phyloP scores from a whole-genome alignment of 2,888 invertebrate species.

The Oxyteleia sp. region DNA sequence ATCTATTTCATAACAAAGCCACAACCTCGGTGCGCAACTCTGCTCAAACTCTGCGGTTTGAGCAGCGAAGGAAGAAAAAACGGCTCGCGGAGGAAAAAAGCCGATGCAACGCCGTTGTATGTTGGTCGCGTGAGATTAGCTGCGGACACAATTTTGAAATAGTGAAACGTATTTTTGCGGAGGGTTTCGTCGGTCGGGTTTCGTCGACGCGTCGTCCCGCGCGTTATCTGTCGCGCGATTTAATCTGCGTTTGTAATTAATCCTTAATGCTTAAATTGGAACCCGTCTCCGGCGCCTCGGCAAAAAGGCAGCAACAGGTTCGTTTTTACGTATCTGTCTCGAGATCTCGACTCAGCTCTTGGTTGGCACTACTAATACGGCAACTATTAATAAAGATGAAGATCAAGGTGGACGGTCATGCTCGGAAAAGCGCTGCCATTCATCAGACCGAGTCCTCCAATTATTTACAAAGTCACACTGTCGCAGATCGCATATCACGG shows the following conservation, averaged over 20 bases:
- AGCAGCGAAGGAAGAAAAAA: constrained; percentile 46
- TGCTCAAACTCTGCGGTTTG: constrained; percentile 78
- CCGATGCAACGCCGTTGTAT: constrained; percentile 35
- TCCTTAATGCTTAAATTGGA: constrained; percentile 71
- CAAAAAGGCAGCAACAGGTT: constrained; percentile 70
- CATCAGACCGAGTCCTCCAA: constrained; percentile 72
- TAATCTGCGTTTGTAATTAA: constrained; percentile 70
- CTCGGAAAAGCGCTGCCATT: constrained; percentile 73
- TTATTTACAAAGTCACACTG: constrained; percentile 68
- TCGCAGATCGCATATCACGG: constrained; percentile 65
- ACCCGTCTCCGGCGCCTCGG: constrained; percentile 59
- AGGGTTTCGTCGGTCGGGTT: too few relatives aligned
- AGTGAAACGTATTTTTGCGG: constrained; percentile 37
- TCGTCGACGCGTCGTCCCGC: constrained; percentile 24
- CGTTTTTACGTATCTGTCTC: constrained; percentile 72
- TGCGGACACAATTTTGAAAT: constrained; percentile 36
- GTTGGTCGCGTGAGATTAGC: constrained; percentile 43
- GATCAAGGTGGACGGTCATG: constrained; percentile 71
- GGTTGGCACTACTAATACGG: constrained; percentile 69
- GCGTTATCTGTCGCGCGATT: constrained; percentile 45
- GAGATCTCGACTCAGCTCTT: constrained; percentile 58
- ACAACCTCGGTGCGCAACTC: constrained; percentile 76
- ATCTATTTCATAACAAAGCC: constrained; percentile 84
- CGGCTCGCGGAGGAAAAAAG: constrained; percentile 18
- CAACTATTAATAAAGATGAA: constrained; percentile 74